These are phyloP conservation scores for Tetragnatha versicolor DNA, from an alignment of 1,140 invertebrate species.

Conservation along the genomic window DNA sequence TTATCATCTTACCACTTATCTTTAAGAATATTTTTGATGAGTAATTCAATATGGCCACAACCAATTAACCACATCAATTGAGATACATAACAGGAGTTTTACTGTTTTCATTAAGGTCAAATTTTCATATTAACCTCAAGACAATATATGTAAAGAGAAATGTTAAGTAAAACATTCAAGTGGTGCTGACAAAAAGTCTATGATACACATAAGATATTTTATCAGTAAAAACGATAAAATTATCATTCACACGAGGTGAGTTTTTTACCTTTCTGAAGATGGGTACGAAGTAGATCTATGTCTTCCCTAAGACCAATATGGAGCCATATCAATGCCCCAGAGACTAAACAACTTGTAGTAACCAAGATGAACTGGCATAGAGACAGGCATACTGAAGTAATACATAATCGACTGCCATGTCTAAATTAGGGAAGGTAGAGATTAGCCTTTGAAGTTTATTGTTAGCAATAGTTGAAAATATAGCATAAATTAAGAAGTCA, in stretches of 20 bases:
- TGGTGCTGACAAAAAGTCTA: background rate
- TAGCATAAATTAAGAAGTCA: background rate
- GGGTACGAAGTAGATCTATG: conserved; percentile 53
- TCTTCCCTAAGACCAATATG: conserved; percentile 56
- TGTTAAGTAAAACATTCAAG: background rate
- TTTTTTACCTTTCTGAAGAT: conserved; percentile 57
- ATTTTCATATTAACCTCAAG: background rate
- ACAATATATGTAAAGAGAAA: background rate
- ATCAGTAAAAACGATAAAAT: background rate
- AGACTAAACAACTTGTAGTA: conserved; percentile 48
- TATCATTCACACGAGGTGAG: background rate
- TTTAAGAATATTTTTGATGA: too few species aligned
- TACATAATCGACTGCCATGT: conserved; percentile 41
- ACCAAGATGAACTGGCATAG: conserved; percentile 57
- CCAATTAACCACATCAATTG: too few species aligned
- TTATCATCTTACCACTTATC: too few species aligned
- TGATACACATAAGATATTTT: background rate
- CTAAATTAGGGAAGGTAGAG: conserved; percentile 31
- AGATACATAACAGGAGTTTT: too few species aligned
- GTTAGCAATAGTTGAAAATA: background rate
- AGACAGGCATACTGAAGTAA: conserved; percentile 52
- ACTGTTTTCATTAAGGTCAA: background rate
- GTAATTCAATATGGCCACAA: too few species aligned
- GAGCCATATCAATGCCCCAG: conserved; percentile 55
- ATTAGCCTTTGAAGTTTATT: background rate